Percentiles rank a stretch among this genome's conserved stretches.
phyloP scores from a whole-genome alignment of 2,113 vertebrate genomes.

The Paratilapia polleni region DNA sequence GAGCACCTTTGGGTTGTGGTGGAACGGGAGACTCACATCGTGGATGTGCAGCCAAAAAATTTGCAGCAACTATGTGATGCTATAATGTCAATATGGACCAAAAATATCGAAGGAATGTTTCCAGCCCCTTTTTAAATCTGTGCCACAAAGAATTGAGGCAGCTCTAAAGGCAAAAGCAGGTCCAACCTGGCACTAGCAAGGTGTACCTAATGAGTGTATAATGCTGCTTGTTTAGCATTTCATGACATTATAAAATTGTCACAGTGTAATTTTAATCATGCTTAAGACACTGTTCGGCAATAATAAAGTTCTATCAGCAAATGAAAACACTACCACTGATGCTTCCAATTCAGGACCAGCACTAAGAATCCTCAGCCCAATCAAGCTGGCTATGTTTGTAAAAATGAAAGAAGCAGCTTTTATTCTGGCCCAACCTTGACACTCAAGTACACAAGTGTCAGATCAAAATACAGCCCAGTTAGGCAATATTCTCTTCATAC shows the following conservation, averaged over 20 bases:
- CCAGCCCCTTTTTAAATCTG: too few species aligned
- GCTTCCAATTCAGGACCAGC: neutral
- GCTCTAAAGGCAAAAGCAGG: neutral
- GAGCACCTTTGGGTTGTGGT: neutral
- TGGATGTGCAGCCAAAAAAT: too few species aligned
- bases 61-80: too few species aligned
- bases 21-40: too few species aligned
- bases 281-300: neutral
- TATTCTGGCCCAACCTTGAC: neutral
- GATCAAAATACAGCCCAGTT: neutral
- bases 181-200: neutral
- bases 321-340: neutral
- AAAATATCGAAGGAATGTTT: too few species aligned
- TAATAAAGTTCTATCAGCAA: neutral
- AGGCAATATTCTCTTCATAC: neutral
- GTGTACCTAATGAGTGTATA: neutral
- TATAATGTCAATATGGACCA: too few species aligned
- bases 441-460: neutral
- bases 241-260: too few species aligned
- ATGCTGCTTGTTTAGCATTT: too few species aligned
- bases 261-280: neutral
- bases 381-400: neutral
- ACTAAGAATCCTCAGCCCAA: neutral
- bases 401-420: conserved; percentile 1
- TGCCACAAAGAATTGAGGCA: too few species aligned